These are phyloP conservation scores for Kryphioiulus occultus DNA, from an alignment of 2,888 invertebrate genomes.

Conservation along the genomic window DNA sequence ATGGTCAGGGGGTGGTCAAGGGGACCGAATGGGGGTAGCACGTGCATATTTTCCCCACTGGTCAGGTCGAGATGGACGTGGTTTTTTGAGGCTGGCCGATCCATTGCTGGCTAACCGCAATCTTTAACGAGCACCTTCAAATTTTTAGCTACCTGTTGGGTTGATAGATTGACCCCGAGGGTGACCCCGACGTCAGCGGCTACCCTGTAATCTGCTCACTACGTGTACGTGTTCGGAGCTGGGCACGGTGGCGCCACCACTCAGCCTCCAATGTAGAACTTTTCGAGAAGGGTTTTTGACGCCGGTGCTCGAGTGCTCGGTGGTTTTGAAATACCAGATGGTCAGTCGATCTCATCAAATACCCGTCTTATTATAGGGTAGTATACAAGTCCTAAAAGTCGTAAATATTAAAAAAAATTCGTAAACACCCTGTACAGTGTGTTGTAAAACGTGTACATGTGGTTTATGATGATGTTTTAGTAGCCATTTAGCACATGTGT, in stretches of 20 bases:
- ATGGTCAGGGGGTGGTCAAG: no score
- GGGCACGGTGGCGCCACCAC: neutral
- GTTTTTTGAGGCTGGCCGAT: constrained; percentile 16
- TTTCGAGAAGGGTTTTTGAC: no score
- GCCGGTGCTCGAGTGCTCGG: no score
- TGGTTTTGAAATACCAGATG: no score
- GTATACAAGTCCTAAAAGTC: no score
- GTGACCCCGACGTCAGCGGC: neutral
- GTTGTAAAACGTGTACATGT: no score
- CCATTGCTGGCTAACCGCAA: constrained; percentile 44
- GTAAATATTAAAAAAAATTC: no score
- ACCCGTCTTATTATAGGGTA: no score
- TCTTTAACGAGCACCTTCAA: neutral
- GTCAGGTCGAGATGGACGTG: neutral
- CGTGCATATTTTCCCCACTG: neutral
- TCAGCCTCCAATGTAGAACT: neutral
- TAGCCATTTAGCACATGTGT: no score
- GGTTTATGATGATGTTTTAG: no score
- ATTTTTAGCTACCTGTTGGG: constrained; percentile 9
- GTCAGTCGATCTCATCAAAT: no score
- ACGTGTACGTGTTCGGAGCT: neutral
- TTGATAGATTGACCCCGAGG: neutral
- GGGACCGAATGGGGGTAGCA: neutral
- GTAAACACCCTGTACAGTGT: no score
- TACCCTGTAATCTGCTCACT: neutral